phyloP scores from a whole-genome alignment of 1,140 invertebrate genomes.

The Ganaspis sp. region DNA sequence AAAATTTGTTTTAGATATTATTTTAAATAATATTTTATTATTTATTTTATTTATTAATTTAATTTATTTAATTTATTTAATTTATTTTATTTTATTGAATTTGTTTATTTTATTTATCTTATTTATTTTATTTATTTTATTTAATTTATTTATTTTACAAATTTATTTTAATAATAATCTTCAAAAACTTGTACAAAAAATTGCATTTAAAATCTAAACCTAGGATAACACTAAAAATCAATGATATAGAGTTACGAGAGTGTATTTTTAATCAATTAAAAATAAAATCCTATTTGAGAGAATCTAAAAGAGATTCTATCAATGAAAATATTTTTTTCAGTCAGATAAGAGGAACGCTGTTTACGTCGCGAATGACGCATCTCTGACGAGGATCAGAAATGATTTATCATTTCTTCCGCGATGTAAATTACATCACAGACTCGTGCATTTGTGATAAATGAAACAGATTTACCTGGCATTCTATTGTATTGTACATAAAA shows the following conservation, averaged over 20 bases:
- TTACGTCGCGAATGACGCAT: slow-evolving; percentile 27
- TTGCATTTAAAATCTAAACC: neutral
- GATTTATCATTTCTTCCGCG: neutral
- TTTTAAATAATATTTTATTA: too few relatives aligned
- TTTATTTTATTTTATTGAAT: neutral
- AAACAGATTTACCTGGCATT: slow-evolving; percentile 8
- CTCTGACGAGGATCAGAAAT: slow-evolving; percentile 11
- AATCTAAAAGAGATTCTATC: slow-evolving; percentile 4
- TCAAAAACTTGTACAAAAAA: too few relatives aligned
- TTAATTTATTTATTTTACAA: too few relatives aligned
- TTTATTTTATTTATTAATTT: too few relatives aligned
- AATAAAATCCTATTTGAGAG: neutral
- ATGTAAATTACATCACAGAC: slow-evolving; percentile 10
- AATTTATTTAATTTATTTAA: too few relatives aligned
- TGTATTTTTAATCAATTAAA: neutral
- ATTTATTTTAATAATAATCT: too few relatives aligned
- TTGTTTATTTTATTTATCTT: too few relatives aligned
- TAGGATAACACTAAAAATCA: neutral
- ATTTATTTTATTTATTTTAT: too few relatives aligned
- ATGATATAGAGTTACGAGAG: neutral
- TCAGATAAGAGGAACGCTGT: slow-evolving; percentile 1
- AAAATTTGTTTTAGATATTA: too few relatives aligned
- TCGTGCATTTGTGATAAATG: slow-evolving; percentile 23
- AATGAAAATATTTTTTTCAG: slow-evolving; percentile 14
- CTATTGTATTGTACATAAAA: neutral